Percentiles rank a stretch among this genome's conserved stretches.
These are phyloP conservation scores for Probosciger aterrimus DNA, from an alignment of 2,113 vertebrate genomes.

Conservation along the genomic window DNA sequence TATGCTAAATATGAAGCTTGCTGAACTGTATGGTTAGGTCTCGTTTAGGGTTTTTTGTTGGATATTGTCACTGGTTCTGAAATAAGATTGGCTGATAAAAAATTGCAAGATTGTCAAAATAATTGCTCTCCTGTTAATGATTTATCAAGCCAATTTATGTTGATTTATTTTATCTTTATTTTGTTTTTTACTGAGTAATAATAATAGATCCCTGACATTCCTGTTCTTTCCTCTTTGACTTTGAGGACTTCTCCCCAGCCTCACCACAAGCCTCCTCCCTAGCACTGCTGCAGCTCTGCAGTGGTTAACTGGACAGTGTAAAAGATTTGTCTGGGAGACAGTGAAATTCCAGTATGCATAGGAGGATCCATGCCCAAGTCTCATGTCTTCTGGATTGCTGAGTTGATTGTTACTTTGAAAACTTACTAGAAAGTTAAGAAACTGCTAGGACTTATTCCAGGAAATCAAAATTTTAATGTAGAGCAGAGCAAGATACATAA, in stretches of 20 bases:
- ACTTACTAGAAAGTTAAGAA: neutral
- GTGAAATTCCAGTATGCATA: neutral
- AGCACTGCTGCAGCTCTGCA: neutral
- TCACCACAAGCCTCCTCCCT: neutral
- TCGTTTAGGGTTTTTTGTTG: neutral
- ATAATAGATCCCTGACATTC: neutral
- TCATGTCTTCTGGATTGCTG: neutral
- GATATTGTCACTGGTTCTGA: neutral
- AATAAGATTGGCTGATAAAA: neutral
- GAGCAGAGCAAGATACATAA: neutral
- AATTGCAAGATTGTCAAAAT: neutral
- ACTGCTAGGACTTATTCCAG: neutral
- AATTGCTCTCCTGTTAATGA: neutral
- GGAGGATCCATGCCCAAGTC: neutral
- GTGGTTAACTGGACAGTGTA: neutral
- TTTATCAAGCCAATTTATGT: neutral
- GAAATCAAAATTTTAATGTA: neutral
- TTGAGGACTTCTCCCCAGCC: neutral
- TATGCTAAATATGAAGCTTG: conserved; percentile 33
- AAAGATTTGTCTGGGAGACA: neutral
- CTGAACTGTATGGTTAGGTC: conserved; percentile 8
- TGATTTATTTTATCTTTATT: neutral
- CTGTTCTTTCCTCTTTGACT: neutral
- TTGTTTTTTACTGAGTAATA: neutral
- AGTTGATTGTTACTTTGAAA: neutral